A percentile compares a stretch with the other conserved stretches of the same genome.
These are phyloP conservation scores for Pterocles orientalis DNA, from an alignment of 2,113 vertebrate genomes.

Conservation along the genomic window DNA sequence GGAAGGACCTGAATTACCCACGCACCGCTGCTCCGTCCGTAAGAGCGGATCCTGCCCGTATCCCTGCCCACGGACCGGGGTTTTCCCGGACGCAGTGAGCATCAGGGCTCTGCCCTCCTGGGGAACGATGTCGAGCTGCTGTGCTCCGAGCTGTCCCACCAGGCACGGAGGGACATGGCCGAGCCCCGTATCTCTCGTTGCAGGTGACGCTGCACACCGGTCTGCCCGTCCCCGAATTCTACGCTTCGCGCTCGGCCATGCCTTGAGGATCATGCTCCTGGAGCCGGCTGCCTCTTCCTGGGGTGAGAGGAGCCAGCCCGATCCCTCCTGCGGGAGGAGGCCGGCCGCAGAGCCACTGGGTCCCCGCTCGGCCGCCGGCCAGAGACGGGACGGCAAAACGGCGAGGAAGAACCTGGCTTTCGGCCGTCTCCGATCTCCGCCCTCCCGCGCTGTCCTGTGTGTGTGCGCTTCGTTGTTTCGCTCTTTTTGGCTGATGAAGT, in stretches of 20 bases:
- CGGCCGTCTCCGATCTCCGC: background rate
- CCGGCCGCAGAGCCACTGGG: background rate
- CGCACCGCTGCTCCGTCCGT: background rate
- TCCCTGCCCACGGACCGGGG: background rate
- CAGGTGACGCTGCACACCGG: slow-evolving; percentile 97
- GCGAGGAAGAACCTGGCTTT: slow-evolving; percentile 6
- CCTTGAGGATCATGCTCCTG: slow-evolving; percentile 48
- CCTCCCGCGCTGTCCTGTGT: slow-evolving; percentile 22
- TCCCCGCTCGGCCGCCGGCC: background rate
- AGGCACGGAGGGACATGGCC: fast-evolving
- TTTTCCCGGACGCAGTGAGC: background rate
- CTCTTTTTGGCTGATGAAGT: slow-evolving; percentile 54
- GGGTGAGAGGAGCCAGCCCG: slow-evolving; percentile 11
- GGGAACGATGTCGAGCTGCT: background rate
- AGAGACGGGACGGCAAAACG: background rate
- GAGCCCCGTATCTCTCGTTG: background rate
- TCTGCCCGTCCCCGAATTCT: slow-evolving; percentile 93
- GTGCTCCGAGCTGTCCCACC: background rate
- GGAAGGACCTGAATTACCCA: background rate
- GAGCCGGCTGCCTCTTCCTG: slow-evolving; percentile 48
- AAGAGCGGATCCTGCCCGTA: background rate
- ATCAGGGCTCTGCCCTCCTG: background rate
- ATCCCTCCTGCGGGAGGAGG: background rate
- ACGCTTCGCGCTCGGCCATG: slow-evolving; percentile 83
- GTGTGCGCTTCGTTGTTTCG: slow-evolving; percentile 51